These are phyloP conservation scores for Dryobota labecula DNA, from an alignment of 2,888 invertebrate species.

Conservation along the genomic window DNA sequence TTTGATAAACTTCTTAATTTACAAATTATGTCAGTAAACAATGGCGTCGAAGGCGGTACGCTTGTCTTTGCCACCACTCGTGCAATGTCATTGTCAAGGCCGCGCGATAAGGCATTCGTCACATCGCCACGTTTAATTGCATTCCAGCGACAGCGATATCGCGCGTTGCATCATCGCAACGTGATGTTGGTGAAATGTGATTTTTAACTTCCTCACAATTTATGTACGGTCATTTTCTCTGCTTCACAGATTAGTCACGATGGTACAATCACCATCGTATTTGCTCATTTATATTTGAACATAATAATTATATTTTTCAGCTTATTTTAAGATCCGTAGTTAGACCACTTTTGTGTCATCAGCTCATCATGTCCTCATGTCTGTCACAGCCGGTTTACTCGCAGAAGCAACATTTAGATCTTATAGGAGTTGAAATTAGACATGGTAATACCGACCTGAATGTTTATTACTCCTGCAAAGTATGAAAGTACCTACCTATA, in stretches of 20 bases:
- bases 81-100: conserved; percentile 88
- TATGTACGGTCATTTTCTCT: conserved; percentile 66
- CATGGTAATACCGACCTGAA: not conserved
- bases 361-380: not conserved
- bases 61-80: conserved; percentile 59
- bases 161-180: conserved; percentile 83
- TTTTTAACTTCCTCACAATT: conserved; percentile 65
- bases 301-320: conserved; percentile 18
- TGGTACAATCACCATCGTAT: conserved; percentile 59
- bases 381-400: not conserved
- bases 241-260: conserved; percentile 67
- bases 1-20: conserved; percentile 32
- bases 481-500: not conserved
- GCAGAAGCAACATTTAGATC: not conserved
- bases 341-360: conserved; percentile 7
- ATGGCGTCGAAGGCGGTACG: conserved; percentile 57
- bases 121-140: conserved; percentile 85
- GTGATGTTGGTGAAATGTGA: conserved; percentile 75
- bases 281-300: conserved; percentile 46
- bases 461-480: not conserved
- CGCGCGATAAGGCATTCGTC: conserved; percentile 84
- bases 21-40: conserved; percentile 59
- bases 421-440: not conserved
- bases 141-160: conserved; percentile 85
- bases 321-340: conserved; percentile 1